Conservation (phyloP, 2,888 invertebrate species). For the Zeuzera pyrina region DNA sequence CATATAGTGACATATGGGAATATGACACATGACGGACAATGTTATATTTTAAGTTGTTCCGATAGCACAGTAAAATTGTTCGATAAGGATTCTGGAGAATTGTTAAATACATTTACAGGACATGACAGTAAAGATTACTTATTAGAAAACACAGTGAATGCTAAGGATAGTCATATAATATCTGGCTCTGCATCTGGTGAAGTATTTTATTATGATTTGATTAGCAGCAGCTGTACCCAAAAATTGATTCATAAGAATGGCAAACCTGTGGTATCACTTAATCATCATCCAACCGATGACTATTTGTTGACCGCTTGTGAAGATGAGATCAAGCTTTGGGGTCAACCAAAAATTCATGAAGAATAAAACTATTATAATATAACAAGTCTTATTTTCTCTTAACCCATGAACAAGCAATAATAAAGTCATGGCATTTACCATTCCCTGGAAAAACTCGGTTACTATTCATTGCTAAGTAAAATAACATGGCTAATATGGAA, state of each 20-base stretch:
- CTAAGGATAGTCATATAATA: constrained; percentile 87
- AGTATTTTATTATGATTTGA: constrained; percentile 92
- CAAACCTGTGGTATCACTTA: constrained; percentile 83
- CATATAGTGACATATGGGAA: constrained; percentile 87
- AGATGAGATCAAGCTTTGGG: constrained; percentile 81
- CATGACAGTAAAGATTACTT: constrained; percentile 88
- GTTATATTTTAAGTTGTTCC: constrained; percentile 87
- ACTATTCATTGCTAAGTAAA: no score
- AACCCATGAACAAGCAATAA: no score
- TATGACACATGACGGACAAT: constrained; percentile 94
- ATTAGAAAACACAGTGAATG: constrained; percentile 89
- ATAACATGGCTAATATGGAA: no score
- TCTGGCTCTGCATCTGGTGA: constrained; percentile 92
- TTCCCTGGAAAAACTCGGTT: no score
- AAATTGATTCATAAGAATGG: constrained; percentile 68
- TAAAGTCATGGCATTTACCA: no score
- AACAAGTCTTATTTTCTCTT: no score
- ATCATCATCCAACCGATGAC: constrained; percentile 84
- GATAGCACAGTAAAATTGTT: constrained; percentile 88
- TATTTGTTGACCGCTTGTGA: constrained; percentile 82
- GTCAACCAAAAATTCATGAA: constrained; percentile 30
- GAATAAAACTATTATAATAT: no score
- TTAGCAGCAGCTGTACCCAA: constrained; percentile 72
- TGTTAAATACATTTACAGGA: constrained; percentile 80
- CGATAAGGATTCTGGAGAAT: constrained; percentile 79